These are phyloP conservation scores for Telmatochromis sp. DNA, from an alignment of 2,113 vertebrate genomes.

Conservation along the genomic window DNA sequence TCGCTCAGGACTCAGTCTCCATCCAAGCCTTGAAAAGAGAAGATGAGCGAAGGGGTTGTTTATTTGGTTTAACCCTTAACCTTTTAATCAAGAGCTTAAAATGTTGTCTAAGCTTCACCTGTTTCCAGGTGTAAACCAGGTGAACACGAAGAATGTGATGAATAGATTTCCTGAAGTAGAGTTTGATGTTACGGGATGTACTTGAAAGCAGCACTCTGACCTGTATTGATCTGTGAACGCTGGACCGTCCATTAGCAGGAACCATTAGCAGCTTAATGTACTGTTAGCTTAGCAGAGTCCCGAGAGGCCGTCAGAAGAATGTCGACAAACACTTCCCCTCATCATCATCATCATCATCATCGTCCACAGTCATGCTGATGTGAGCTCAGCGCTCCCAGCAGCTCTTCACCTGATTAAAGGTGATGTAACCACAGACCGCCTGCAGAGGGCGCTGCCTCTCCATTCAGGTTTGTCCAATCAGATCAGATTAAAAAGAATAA, in stretches of 20 bases:
- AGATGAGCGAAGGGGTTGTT: background rate
- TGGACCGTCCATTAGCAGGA: background rate
- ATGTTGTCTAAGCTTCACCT: background rate
- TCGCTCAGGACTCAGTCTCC: background rate
- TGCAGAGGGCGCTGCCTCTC: background rate
- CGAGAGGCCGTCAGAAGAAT: background rate
- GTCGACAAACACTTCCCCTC: background rate
- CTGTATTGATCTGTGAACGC: background rate
- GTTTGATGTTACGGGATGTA: background rate
- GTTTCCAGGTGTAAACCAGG: background rate
- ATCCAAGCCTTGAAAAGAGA: background rate
- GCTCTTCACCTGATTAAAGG: background rate
- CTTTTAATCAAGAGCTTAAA: background rate
- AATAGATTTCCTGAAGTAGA: background rate
- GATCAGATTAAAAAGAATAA: background rate
- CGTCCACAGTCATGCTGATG: background rate
- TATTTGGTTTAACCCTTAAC: background rate
- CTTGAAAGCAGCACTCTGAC: slow-evolving; percentile 1
- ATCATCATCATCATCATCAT: background rate
- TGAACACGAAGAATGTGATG: background rate
- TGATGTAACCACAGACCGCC: background rate
- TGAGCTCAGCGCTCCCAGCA: background rate
- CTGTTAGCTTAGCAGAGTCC: slow-evolving; percentile 26
- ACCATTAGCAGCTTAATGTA: background rate
- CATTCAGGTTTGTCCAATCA: background rate